Evolutionary conservation across 2,888 invertebrate genomes (phyloP).

Genomic region (Oxytorus armatus): DNA sequence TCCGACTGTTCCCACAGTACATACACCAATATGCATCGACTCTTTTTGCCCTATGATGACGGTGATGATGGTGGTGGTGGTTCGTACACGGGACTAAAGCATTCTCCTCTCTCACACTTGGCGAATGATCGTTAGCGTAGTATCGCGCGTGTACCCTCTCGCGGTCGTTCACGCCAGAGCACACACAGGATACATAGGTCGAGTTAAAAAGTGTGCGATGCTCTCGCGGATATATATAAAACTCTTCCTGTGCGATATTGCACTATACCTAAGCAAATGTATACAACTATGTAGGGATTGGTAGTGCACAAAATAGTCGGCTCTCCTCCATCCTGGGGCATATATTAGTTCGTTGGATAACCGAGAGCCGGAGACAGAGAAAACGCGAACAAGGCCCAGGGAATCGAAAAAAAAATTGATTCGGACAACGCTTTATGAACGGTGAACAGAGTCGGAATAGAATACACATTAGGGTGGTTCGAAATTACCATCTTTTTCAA

Average conservation of each 20-base stretch:
- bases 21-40: conserved; percentile 46
- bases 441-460: background rate
- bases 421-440: no score
- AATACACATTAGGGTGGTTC: no score
- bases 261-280: background rate
- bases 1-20: conserved; percentile 41
- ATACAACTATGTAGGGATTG: background rate
- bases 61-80: no score
- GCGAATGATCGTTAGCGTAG: no score
- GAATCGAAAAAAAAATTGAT: background rate
- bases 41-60: conserved; percentile 30
- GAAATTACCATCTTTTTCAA: no score
- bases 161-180: no score
- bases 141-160: no score
- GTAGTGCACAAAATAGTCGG: conserved; percentile 5
- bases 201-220: background rate
- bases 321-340: background rate
- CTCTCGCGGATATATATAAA: background rate
- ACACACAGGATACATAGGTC: no score
- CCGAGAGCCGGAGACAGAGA: background rate
- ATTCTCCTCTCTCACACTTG: no score
- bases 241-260: no score
- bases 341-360: conserved; percentile 2
- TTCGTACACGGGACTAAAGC: no score
- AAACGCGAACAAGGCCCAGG: background rate